A percentile compares a stretch with the other conserved stretches of the same genome.
Conservation (phyloP, 2,797 vertebrate species). For the Anguilla megastoma region DNA sequence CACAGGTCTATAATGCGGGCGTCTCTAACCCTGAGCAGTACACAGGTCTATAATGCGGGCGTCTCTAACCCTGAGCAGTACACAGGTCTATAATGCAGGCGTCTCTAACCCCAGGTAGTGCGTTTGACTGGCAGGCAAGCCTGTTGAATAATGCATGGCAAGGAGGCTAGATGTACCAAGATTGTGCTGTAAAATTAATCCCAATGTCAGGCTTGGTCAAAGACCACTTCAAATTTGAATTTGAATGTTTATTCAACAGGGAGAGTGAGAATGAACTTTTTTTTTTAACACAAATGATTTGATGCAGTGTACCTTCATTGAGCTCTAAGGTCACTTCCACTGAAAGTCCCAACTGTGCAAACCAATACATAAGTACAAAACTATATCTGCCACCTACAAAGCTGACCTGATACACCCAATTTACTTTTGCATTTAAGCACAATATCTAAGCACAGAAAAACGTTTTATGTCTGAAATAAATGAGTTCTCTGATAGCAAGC, state of each 20-base stretch:
- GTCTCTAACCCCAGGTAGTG: neutral
- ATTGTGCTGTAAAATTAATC: neutral
- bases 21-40: no score
- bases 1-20: no score
- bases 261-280: neutral
- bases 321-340: neutral
- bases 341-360: neutral
- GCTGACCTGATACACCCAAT: neutral
- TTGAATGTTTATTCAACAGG: slow-evolving; percentile 4
- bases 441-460: neutral
- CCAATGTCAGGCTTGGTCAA: neutral
- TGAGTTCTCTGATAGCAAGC: neutral
- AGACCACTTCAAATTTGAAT: neutral
- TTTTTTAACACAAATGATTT: neutral
- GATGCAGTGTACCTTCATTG: neutral
- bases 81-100: no score
- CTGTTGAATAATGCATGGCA: neutral
- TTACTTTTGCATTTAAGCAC: neutral
- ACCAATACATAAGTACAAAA: neutral
- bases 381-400: neutral
- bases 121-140: neutral
- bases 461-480: neutral
- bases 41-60: neutral
- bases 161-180: neutral
- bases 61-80: neutral